Evolutionary conservation across 2,113 vertebrate species (phyloP).

Genomic region (Sylvicapra grimmia): DNA sequence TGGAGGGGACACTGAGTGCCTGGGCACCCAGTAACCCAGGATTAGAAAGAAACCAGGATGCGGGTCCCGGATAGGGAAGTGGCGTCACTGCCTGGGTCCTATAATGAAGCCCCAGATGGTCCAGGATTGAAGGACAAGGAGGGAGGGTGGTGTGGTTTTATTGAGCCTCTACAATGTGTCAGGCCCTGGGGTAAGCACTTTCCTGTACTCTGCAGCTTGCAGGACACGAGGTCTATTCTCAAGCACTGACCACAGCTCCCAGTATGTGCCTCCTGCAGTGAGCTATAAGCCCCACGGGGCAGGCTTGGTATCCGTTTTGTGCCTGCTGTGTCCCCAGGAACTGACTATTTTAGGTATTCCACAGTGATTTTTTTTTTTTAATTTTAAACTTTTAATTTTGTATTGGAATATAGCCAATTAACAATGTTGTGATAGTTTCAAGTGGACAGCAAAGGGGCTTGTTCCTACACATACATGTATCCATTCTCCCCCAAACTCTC

Average conservation of each 20-base stretch:
- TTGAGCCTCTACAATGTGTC: neutral
- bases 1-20: neutral
- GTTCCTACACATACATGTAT: neutral
- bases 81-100: neutral
- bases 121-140: neutral
- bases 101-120: neutral
- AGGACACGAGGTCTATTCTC: neutral
- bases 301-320: too few relatives aligned
- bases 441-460: neutral
- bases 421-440: neutral
- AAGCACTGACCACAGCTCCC: neutral
- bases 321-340: rapidly evolving
- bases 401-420: neutral
- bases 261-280: too few relatives aligned
- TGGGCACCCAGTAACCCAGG: neutral
- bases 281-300: rapidly evolving
- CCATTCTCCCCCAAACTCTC: neutral
- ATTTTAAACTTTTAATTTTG: neutral
- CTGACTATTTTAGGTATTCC: neutral
- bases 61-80: neutral
- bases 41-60: neutral
- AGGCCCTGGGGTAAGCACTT: neutral
- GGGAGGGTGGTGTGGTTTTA: neutral
- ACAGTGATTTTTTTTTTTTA: neutral
- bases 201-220: neutral